phyloP scores from a whole-genome alignment of 2,797 vertebrate species.

The Decapterus maruadsi region DNA sequence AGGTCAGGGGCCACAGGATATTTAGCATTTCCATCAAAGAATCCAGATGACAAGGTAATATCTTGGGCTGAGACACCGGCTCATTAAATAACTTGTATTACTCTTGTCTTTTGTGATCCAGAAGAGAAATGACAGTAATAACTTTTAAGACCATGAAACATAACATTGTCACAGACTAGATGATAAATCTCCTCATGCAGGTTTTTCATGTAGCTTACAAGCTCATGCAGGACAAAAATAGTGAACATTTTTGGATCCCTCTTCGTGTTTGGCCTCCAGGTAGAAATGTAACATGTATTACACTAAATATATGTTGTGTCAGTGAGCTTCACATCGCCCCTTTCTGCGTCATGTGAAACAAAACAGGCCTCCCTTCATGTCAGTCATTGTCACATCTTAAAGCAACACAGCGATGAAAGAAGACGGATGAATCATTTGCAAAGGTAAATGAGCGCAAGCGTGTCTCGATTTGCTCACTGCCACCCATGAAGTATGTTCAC shows the following conservation, averaged over 20 bases:
- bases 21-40: slow-evolving; percentile 76
- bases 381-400: slow-evolving; percentile 58
- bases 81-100: slow-evolving; percentile 70
- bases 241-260: slow-evolving; percentile 47
- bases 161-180: slow-evolving; percentile 43
- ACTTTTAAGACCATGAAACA: slow-evolving; percentile 57
- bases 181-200: slow-evolving; percentile 36
- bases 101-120: slow-evolving; percentile 56
- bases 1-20: slow-evolving; percentile 68
- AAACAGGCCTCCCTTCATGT: slow-evolving; percentile 50
- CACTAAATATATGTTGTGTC: slow-evolving; percentile 52
- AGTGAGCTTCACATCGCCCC: slow-evolving; percentile 35
- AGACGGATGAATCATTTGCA: slow-evolving; percentile 49
- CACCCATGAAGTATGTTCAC: slow-evolving; percentile 58
- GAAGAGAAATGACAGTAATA: slow-evolving; percentile 60
- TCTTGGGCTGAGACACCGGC: slow-evolving; percentile 60
- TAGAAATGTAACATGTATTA: slow-evolving; percentile 33
- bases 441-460: slow-evolving; percentile 54
- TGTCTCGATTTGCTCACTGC: slow-evolving; percentile 58
- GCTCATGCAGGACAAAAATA: slow-evolving; percentile 38
- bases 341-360: slow-evolving; percentile 65
- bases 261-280: slow-evolving; percentile 45
- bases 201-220: slow-evolving; percentile 46
- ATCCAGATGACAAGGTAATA: slow-evolving; percentile 75
- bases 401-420: slow-evolving; percentile 50